phyloP scores from a whole-genome alignment of 2,888 invertebrate genomes.

The Anoplius nigerrimus region DNA sequence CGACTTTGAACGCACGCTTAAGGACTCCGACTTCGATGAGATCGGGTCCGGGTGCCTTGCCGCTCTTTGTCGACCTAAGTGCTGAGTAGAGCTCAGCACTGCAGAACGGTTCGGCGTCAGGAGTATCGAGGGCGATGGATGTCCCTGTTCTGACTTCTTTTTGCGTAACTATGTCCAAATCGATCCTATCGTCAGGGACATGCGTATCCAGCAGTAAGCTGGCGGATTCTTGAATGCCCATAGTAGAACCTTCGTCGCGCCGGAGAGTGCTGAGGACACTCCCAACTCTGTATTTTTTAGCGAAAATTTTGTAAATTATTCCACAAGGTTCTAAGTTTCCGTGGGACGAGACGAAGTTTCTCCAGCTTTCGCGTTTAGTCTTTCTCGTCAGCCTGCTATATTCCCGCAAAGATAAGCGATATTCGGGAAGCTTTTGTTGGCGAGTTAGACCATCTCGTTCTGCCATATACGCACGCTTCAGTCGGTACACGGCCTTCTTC shows the following conservation, averaged over 20 bases:
- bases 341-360: slow-evolving; percentile 35
- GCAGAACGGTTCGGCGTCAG: neutral
- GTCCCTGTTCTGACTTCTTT: neutral
- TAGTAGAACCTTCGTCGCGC: slow-evolving; percentile 14
- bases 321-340: slow-evolving; percentile 38
- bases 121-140: neutral
- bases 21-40: neutral
- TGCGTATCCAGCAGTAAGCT: slow-evolving; percentile 31
- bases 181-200: slow-evolving; percentile 31
- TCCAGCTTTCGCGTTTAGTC: slow-evolving; percentile 11
- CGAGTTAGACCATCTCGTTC: neutral
- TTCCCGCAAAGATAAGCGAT: neutral
- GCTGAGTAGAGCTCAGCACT: neutral
- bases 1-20: neutral
- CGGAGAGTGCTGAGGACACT: slow-evolving; percentile 25
- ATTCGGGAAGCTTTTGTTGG: neutral
- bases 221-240: slow-evolving; percentile 24
- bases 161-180: neutral
- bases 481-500: neutral
- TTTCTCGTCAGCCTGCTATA: slow-evolving; percentile 24
- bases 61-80: neutral
- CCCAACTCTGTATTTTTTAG: slow-evolving; percentile 27
- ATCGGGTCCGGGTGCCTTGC: neutral
- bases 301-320: slow-evolving; percentile 40
- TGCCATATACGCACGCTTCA: neutral